Conservation (phyloP, 1,140 invertebrate species). For the Drosophila truncata region DNA sequence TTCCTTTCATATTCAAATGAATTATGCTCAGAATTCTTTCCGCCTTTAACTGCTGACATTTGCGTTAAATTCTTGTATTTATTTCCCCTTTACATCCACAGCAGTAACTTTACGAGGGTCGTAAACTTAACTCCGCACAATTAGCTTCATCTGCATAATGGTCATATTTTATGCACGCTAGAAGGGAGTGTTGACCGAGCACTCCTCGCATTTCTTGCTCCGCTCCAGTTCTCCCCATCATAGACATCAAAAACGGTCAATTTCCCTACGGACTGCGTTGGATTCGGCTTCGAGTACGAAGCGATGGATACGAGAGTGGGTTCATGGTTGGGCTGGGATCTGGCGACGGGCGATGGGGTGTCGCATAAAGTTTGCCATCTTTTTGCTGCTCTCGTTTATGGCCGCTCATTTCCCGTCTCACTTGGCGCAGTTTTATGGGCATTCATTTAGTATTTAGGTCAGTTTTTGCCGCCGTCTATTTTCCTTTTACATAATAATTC, state of each 20-base stretch:
- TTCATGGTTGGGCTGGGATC: background rate
- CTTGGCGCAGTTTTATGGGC: conserved; percentile 70
- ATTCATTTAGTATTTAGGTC: conserved; percentile 81
- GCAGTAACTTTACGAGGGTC: conserved; percentile 35
- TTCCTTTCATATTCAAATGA: conserved; percentile 9
- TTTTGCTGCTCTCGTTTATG: conserved; percentile 44
- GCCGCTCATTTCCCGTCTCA: conserved; percentile 39
- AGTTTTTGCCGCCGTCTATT: conserved; percentile 52
- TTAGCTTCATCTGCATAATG: conserved; percentile 58
- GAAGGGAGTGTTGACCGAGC: conserved; percentile 19
- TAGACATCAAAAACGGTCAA: conserved; percentile 58
- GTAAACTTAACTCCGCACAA: conserved; percentile 46
- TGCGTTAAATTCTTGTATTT: conserved; percentile 18
- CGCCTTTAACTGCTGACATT: conserved; percentile 16
- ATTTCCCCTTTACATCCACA: conserved; percentile 8
- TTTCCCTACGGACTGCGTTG: conserved; percentile 29
- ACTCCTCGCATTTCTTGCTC: conserved; percentile 12
- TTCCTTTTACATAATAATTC: conserved; percentile 66
- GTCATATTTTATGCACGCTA: conserved; percentile 40
- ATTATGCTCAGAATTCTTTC: background rate
- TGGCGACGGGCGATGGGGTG: too few relatives aligned
- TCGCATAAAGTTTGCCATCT: conserved; percentile 42
- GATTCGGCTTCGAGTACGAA: background rate
- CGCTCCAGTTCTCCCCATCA: conserved; percentile 28
- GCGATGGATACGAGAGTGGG: background rate